Conservation (phyloP, 2,113 vertebrate species). For the Misgurnus mizolepis region DNA sequence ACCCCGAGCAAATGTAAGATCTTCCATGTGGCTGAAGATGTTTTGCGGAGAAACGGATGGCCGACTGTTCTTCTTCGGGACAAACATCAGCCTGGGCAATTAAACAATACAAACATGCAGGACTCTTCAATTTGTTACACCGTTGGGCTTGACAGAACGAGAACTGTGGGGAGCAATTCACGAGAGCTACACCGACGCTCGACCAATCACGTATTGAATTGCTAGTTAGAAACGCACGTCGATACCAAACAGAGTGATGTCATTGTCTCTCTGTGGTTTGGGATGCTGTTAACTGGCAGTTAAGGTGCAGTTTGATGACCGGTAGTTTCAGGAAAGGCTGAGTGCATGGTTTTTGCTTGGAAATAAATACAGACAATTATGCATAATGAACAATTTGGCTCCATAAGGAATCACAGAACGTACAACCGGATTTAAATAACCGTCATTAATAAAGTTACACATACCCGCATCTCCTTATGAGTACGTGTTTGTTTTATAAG, state of each 20-base stretch:
- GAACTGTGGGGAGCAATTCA: constrained; percentile 15
- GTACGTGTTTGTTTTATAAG: no score
- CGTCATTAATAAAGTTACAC: no score
- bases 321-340: constrained; percentile 10
- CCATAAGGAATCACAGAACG: not conserved
- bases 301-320: constrained; percentile 18
- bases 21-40: constrained; percentile 6
- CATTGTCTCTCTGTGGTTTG: constrained; percentile 5
- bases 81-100: constrained; percentile 37
- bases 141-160: constrained; percentile 23
- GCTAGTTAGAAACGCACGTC: constrained; percentile 14
- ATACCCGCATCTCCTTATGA: no score
- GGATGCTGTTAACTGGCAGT: constrained; percentile 1
- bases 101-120: constrained; percentile 37
- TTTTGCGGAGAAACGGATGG: constrained; percentile 41
- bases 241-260: constrained; percentile 26
- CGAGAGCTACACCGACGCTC: not conserved
- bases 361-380: not conserved
- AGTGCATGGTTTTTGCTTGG: not conserved
- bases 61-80: constrained; percentile 31
- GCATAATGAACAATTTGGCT: not conserved
- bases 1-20: constrained; percentile 36
- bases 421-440: no score
- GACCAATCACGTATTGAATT: constrained; percentile 28
- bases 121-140: constrained; percentile 34